Evolutionary conservation across 2,797 vertebrate genomes (phyloP).

Genomic region (Dicrostonyx torquatus): DNA sequence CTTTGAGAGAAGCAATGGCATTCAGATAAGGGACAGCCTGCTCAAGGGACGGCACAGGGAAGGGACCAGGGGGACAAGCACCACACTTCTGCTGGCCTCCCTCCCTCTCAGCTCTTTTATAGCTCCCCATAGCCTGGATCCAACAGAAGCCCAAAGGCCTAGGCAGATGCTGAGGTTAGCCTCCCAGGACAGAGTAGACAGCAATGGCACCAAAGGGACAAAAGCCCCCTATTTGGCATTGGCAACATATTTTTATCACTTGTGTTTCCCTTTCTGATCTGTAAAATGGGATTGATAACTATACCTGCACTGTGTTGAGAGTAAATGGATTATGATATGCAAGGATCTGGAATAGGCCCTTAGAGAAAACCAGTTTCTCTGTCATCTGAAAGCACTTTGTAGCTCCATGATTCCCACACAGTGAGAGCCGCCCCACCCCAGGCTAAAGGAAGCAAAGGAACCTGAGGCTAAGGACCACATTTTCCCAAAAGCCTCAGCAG

Average conservation of each 20-base stretch:
- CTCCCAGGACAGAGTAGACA: background rate
- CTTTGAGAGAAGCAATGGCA: background rate
- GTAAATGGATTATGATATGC: fast-evolving
- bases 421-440: background rate
- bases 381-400: background rate
- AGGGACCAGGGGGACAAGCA: background rate
- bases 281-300: background rate
- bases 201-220: background rate
- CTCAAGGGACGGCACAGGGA: background rate
- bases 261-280: background rate
- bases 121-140: background rate
- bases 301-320: no score
- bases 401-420: background rate
- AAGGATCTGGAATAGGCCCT: background rate
- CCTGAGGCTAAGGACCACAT: background rate
- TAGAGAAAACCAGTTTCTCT: background rate
- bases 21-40: background rate
- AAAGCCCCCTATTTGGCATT: fast-evolving
- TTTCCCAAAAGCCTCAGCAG: background rate
- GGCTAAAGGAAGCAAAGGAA: background rate
- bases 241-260: background rate
- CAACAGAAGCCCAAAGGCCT: background rate
- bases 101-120: background rate
- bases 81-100: background rate
- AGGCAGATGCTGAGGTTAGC: background rate